Conservation (phyloP, 2,888 invertebrate genomes). For the Cryptocheilus praepositus region DNA sequence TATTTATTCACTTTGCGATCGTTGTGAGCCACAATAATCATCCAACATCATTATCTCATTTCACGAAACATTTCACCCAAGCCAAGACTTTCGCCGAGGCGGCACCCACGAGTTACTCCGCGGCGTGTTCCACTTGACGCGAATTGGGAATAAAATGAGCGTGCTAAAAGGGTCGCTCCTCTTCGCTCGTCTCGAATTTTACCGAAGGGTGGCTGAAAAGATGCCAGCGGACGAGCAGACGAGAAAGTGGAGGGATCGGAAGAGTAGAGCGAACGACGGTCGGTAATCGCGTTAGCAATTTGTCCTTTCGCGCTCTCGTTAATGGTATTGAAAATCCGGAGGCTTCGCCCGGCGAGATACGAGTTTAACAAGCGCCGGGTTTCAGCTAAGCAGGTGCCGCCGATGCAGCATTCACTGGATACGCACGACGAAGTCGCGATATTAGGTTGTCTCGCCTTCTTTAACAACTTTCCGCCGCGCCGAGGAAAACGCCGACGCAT, state of each 20-base stretch:
- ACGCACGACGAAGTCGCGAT: background rate
- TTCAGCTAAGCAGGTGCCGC: background rate
- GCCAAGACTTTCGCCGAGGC: slow-evolving; percentile 5
- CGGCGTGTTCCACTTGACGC: slow-evolving; percentile 11
- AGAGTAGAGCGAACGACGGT: slow-evolving; percentile 21
- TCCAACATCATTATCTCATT: too few relatives aligned
- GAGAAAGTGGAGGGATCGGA: background rate
- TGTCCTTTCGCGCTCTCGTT: slow-evolving; percentile 22
- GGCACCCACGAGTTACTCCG: background rate
- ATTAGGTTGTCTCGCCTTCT: slow-evolving; percentile 5
- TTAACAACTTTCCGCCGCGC: background rate
- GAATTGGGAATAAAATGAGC: slow-evolving; percentile 38
- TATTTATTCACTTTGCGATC: too few relatives aligned
- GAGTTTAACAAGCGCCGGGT: slow-evolving; percentile 5
- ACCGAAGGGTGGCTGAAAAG: slow-evolving; percentile 18
- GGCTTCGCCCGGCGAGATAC: slow-evolving; percentile 3
- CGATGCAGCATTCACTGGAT: background rate
- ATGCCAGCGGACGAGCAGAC: slow-evolving; percentile 15
- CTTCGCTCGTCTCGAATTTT: slow-evolving; percentile 34
- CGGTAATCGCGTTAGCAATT: slow-evolving; percentile 30
- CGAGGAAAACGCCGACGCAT: background rate
- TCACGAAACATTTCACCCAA: too few relatives aligned
- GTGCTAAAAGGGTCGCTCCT: slow-evolving; percentile 38
- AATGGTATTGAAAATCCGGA: slow-evolving; percentile 23
- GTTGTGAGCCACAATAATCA: too few relatives aligned